These are phyloP conservation scores for Zaprionus tsacasi DNA, from an alignment of 1,140 invertebrate genomes.

Conservation along the genomic window DNA sequence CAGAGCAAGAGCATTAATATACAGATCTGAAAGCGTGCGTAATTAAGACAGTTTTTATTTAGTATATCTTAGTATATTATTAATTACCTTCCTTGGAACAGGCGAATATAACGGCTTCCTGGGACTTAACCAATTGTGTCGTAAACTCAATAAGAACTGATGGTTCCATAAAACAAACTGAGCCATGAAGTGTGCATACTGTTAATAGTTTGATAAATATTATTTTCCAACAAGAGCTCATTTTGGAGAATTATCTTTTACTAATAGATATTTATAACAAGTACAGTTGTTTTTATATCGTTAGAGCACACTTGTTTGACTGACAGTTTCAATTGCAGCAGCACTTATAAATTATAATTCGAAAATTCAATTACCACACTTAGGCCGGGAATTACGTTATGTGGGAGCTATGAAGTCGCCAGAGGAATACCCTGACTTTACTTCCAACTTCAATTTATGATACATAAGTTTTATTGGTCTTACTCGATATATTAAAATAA, in stretches of 20 bases:
- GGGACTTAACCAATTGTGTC: constrained; percentile 42
- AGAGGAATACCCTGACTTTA: background rate
- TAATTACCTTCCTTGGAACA: constrained; percentile 53
- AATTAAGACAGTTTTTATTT: too few relatives aligned
- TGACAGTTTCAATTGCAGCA: constrained; percentile 57
- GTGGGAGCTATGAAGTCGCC: background rate
- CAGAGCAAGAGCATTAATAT: constrained; percentile 12
- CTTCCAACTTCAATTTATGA: background rate
- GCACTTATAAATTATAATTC: constrained; percentile 45
- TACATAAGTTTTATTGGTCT: background rate
- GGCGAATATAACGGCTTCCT: constrained; percentile 52
- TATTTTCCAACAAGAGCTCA: constrained; percentile 18
- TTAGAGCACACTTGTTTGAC: constrained; percentile 33
- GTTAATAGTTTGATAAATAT: constrained; percentile 9
- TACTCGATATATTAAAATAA: background rate
- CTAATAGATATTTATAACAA: background rate
- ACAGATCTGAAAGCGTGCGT: constrained; percentile 19
- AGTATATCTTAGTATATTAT: too few relatives aligned
- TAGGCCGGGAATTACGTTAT: constrained; percentile 6
- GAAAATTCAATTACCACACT: constrained; percentile 7
- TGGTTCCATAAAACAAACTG: constrained; percentile 36
- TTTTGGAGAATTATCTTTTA: constrained; percentile 17
- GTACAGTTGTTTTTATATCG: constrained; percentile 37
- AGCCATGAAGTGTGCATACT: background rate
- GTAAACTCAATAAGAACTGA: constrained; percentile 49